A percentile compares a stretch with the other conserved stretches of the same genome.
These are phyloP conservation scores for Podabrus alpinus DNA, from an alignment of 2,888 invertebrate genomes.

Conservation along the genomic window DNA sequence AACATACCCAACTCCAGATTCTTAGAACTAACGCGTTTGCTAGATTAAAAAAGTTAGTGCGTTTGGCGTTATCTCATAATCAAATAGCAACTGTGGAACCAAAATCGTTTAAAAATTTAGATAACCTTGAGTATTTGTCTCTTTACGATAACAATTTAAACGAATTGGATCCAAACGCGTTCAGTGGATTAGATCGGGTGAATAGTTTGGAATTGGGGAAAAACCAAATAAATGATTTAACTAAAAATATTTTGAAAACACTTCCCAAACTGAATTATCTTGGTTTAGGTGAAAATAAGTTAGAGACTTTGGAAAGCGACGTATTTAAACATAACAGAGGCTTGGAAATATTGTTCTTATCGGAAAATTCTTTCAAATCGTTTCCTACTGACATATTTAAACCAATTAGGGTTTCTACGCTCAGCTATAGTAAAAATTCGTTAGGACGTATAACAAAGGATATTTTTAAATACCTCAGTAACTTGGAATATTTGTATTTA, in stretches of 20 bases:
- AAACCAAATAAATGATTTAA: background rate
- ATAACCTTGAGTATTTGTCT: slow-evolving; percentile 5
- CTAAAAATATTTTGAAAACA: background rate
- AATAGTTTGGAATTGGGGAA: slow-evolving; percentile 13
- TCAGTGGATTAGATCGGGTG: slow-evolving; percentile 2
- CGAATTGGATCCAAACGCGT: background rate
- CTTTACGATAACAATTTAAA: slow-evolving; percentile 8
- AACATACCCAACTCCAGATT: background rate
- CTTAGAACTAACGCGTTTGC: background rate
- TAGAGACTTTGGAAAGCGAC: slow-evolving; percentile 1
- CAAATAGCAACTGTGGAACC: slow-evolving; percentile 8
- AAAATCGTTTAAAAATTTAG: slow-evolving; percentile 8
- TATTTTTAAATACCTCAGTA: background rate
- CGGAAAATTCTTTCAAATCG: background rate
- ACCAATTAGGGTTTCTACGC: background rate
- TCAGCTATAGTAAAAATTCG: slow-evolving; percentile 4
- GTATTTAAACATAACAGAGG: background rate
- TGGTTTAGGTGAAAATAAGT: background rate
- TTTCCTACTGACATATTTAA: background rate
- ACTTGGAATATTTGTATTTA: slow-evolving; percentile 9
- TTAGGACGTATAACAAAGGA: background rate
- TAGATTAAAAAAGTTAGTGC: background rate
- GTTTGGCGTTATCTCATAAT: slow-evolving; percentile 9
- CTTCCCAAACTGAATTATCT: background rate
- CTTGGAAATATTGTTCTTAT: background rate